Base-by-base conservation (phyloP, 1,140 invertebrate genomes). In the Helicorthomorpha holstii region DNA sequence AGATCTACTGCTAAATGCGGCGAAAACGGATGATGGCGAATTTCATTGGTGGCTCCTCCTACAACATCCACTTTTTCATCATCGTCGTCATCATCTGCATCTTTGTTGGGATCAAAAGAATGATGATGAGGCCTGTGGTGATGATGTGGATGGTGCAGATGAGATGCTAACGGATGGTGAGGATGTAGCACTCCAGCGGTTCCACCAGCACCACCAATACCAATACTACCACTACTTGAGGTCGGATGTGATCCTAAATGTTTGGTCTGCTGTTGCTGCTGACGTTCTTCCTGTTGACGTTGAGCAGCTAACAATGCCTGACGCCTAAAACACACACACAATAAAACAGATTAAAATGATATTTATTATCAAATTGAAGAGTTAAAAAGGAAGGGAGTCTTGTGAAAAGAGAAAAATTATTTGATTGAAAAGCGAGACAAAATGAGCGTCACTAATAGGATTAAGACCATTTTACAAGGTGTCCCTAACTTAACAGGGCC, bases 11-110 rank as follows among this genome's bases (percentile, higher is more conserved):
- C n/a, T n/a, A n/a, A n/a, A n/a, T n/a, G 19, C 7, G 51, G 43
- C 23, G 51, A 48, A 21, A 27, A 4, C 19, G 52, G n/a, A 48
- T 42, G 1, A 47, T 43, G 16, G 52, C 60, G 10, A 58, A 57
- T 51, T 49, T 65, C 19, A 72, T 73, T 22, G 42, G 85, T 85
- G 0, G n/a, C n/a, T n/a, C n/a, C n/a, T n/a, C 85, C 86, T 0
- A 89, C 87, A 1, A 90, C 87, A 64, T 90, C 86, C 57, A 92
- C 70, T 25, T 86, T 77, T 59, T 86, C 82, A 62, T 92, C 86
- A 29, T 90, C 85, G 60, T 83, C 78, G 58, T 83, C 80, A 65
- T 80, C 65, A 45, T 77, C 75, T 51, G 73, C n/a, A n/a, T n/a
- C n/a, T n/a, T n/a, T 62, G 50, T 63, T 64, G 47, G 63, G 58